Conservation (phyloP, 1,140 invertebrate genomes). For the Augochlora pura region DNA sequence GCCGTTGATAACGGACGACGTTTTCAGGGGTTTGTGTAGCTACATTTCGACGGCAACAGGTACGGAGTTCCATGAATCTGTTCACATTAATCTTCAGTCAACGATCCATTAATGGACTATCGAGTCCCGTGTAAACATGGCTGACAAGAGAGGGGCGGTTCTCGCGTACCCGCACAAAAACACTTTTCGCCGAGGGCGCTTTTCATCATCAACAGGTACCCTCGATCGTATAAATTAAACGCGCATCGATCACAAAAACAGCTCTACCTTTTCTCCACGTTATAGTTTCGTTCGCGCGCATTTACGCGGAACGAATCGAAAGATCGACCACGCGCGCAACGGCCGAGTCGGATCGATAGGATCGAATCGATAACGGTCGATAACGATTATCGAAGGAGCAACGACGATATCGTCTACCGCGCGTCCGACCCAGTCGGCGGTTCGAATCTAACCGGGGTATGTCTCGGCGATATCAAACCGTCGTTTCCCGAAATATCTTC, state of each 20-base stretch:
- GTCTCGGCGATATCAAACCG: slow-evolving; percentile 74
- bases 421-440: not conserved
- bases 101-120: not conserved
- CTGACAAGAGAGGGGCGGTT: not conserved
- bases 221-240: too few relatives aligned
- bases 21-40: not conserved
- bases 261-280: too few relatives aligned
- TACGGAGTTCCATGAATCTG: not conserved
- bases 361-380: slow-evolving; percentile 2
- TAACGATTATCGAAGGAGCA: not conserved
- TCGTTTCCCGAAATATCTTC: slow-evolving; percentile 81
- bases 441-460: not conserved
- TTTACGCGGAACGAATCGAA: not conserved
- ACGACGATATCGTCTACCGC: not conserved
- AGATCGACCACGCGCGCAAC: not conserved
- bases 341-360: not conserved
- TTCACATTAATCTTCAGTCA: not conserved
- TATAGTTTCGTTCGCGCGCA: too few relatives aligned
- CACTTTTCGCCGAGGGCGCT: not conserved
- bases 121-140: slow-evolving; percentile 1
- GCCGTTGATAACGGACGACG: not conserved
- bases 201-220: too few relatives aligned
- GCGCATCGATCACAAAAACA: too few relatives aligned
- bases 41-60: not conserved
- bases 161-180: not conserved